These are phyloP conservation scores for Virgularia gustaviana DNA, from an alignment of 92 coral and sea anemone species.

Conservation along the genomic window DNA sequence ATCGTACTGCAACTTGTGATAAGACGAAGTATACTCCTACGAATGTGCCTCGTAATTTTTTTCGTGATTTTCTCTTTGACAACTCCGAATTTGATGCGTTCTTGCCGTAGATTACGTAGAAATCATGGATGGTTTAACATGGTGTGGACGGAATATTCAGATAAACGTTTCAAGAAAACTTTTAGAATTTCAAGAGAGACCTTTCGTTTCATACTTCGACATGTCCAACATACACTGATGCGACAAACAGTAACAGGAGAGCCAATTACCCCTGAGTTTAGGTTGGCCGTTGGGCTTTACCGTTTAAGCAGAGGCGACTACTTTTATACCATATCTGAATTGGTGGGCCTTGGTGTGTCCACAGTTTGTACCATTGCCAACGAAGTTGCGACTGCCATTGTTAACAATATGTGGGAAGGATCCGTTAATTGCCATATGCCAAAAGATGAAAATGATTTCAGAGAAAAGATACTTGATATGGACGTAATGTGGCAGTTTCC, in stretches of 20 bases:
- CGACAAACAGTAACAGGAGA: not conserved
- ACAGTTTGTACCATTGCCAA: conserved; percentile 13
- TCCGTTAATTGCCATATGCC: conserved; percentile 16
- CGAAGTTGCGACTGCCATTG: conserved; percentile 6
- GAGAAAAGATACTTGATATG: conserved; percentile 20
- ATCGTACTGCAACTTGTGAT: too few species aligned
- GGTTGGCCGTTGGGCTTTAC: conserved; percentile 25
- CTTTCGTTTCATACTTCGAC: not conserved
- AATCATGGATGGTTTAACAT: not conserved
- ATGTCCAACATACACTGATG: not conserved
- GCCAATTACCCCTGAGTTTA: conserved; percentile 16
- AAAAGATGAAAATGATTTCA: conserved; percentile 3
- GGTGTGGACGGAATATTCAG: not conserved
- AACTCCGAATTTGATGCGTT: not conserved
- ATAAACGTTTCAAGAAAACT: not conserved
- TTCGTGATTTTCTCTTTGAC: not conserved
- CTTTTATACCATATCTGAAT: conserved; percentile 25
- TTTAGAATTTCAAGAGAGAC: not conserved
- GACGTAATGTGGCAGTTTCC: conserved; percentile 40
- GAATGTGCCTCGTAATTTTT: not conserved
- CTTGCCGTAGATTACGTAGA: not conserved
- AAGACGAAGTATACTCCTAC: not conserved
- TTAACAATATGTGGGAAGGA: conserved; percentile 22
- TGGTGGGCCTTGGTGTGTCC: conserved; percentile 28
- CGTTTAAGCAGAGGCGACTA: conserved; percentile 37